These are phyloP conservation scores for Ptilonorhynchus violaceus DNA, from an alignment of 2,113 vertebrate species.

Conservation along the genomic window DNA sequence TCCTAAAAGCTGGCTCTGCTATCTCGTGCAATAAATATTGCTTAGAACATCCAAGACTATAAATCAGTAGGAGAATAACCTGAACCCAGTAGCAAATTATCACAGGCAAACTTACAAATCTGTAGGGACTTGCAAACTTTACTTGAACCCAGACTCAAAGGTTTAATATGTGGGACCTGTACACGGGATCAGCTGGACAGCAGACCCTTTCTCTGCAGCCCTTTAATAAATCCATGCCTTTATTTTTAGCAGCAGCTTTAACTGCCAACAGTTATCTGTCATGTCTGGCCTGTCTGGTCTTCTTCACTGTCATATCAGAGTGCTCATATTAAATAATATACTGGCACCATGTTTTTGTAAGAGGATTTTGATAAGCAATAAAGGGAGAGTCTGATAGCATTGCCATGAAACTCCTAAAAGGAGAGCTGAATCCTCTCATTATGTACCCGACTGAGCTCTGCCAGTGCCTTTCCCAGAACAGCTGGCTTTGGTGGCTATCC, in stretches of 20 bases:
- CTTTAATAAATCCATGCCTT: slow-evolving; percentile 38
- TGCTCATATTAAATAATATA: slow-evolving; percentile 39
- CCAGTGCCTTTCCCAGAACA: neutral
- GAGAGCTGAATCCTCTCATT: neutral
- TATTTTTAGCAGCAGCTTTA: slow-evolving; percentile 42
- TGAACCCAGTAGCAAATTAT: slow-evolving; percentile 25
- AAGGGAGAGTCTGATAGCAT: neutral
- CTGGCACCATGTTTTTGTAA: slow-evolving; percentile 32
- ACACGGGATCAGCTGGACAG: neutral
- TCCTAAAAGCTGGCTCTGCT: neutral
- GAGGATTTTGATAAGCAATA: slow-evolving; percentile 28
- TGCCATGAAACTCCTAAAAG: neutral
- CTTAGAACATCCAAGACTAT: neutral
- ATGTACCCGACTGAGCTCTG: neutral
- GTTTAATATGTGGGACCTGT: neutral
- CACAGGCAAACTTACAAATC: neutral
- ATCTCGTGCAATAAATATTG: slow-evolving; percentile 24
- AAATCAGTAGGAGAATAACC: slow-evolving; percentile 5
- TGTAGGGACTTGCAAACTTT: neutral
- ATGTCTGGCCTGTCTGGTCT: slow-evolving; percentile 35
- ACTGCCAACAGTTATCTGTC: slow-evolving; percentile 25
- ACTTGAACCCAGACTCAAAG: neutral
- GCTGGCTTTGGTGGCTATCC: neutral
- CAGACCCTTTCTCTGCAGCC: slow-evolving; percentile 2
- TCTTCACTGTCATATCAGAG: slow-evolving; percentile 41